Conservation (phyloP, 2,888 invertebrate species). For the Clitarchus hookeri region DNA sequence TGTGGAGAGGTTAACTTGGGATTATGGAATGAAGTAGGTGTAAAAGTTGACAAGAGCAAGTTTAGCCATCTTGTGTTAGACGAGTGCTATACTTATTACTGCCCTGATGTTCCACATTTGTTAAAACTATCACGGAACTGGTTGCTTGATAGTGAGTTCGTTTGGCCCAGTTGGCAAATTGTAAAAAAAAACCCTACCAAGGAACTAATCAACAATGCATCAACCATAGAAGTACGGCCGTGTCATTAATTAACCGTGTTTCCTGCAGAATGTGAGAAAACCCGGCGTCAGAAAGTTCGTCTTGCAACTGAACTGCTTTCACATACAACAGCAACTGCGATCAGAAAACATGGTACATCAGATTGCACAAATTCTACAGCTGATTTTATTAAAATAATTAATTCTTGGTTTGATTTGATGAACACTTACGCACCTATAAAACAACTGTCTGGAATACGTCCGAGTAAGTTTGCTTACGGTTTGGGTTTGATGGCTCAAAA, state of each 20-base stretch:
- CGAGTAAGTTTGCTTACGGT: not conserved
- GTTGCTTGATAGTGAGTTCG: conserved; percentile 45
- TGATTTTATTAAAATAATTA: no score
- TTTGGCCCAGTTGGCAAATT: not conserved
- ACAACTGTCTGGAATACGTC: no score
- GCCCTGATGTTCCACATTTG: conserved; percentile 40
- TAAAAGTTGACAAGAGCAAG: conserved; percentile 42
- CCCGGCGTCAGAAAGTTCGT: conserved; percentile 23
- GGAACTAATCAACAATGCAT: not conserved
- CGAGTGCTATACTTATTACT: conserved; percentile 43
- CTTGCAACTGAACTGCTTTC: not conserved
- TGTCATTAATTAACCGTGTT: conserved; percentile 15
- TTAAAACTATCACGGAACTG: no score
- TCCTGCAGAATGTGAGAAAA: not conserved
- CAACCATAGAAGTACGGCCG: not conserved
- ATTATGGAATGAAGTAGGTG: conserved; percentile 45
- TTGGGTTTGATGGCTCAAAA: not conserved
- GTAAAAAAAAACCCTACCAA: not conserved
- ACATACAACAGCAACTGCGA: no score
- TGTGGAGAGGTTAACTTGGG: conserved; percentile 45
- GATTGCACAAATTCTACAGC: no score
- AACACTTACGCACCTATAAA: no score
- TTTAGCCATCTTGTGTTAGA: conserved; percentile 44
- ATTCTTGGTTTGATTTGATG: no score
- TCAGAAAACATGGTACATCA: no score